These are phyloP conservation scores for Pocota personata DNA, from an alignment of 2,888 invertebrate species.

Conservation along the genomic window DNA sequence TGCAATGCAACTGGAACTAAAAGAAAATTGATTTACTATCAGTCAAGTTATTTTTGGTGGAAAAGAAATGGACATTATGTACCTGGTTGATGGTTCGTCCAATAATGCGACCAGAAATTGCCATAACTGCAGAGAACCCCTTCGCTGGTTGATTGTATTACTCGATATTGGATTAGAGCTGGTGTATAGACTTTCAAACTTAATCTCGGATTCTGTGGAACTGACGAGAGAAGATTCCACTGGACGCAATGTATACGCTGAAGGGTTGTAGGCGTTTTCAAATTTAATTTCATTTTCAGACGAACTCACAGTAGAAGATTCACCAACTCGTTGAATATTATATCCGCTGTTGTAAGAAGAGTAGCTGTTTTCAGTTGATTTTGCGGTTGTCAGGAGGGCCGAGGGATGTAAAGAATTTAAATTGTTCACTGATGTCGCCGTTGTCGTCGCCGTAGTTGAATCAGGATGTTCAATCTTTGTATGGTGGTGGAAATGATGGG, in stretches of 20 bases:
- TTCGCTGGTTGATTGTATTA: slow-evolving; percentile 84
- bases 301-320: slow-evolving; percentile 77
- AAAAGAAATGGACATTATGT: slow-evolving; percentile 42
- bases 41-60: neutral
- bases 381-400: slow-evolving; percentile 56
- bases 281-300: slow-evolving; percentile 79
- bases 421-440: slow-evolving; percentile 54
- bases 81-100: slow-evolving; percentile 86
- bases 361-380: slow-evolving; percentile 62
- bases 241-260: slow-evolving; percentile 80
- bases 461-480: slow-evolving; percentile 81
- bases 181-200: slow-evolving; percentile 80
- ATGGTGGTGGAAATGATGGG: slow-evolving; percentile 78
- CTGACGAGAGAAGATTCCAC: slow-evolving; percentile 80
- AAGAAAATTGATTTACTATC: neutral
- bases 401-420: slow-evolving; percentile 62
- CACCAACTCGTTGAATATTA: slow-evolving; percentile 75
- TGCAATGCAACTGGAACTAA: slow-evolving; percentile 91
- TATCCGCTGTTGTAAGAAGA: slow-evolving; percentile 76
- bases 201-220: slow-evolving; percentile 81
- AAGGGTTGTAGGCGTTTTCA: slow-evolving; percentile 81
- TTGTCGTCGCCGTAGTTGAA: slow-evolving; percentile 80
- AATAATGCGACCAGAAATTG: slow-evolving; percentile 95
- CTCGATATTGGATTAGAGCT: slow-evolving; percentile 78
- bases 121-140: slow-evolving; percentile 96